Conservation (phyloP, 35 echinoderm and acorn worm genomes). For the Lytechinus variegatus region DNA sequence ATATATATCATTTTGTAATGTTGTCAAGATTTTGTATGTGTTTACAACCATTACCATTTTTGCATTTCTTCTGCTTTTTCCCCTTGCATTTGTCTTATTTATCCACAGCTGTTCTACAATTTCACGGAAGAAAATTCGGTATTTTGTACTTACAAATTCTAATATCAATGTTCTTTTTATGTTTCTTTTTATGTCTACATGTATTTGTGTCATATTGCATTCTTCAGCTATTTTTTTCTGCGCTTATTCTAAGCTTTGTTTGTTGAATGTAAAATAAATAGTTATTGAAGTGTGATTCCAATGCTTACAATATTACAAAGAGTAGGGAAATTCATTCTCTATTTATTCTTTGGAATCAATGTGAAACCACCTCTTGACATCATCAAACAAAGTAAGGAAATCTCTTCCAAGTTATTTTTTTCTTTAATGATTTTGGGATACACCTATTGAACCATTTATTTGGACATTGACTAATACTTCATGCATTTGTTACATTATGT, state of each 20-base stretch:
- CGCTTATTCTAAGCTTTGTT: neutral
- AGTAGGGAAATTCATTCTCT: neutral
- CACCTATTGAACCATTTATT: too few species aligned
- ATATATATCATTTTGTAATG: conserved; percentile 21
- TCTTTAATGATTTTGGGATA: neutral
- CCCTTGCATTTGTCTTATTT: conserved; percentile 44
- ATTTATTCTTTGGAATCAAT: neutral
- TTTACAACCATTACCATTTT: conserved; percentile 24
- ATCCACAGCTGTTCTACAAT: conserved; percentile 50
- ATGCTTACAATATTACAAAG: neutral
- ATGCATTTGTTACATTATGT: too few species aligned
- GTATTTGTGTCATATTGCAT: conserved; percentile 7
- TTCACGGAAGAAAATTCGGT: conserved; percentile 53
- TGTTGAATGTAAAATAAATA: neutral
- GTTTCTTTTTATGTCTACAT: neutral
- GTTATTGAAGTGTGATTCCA: neutral
- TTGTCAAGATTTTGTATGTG: conserved; percentile 29
- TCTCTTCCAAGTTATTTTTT: too few species aligned
- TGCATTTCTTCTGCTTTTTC: conserved; percentile 49
- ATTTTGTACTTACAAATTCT: conserved; percentile 33
- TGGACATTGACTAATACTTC: too few species aligned
- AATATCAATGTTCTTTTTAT: conserved; percentile 23
- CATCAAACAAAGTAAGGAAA: neutral
- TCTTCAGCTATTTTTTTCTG: neutral
- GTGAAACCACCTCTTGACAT: neutral